phyloP scores from a whole-genome alignment of 2,888 invertebrate species.

The Eurois occulta region DNA sequence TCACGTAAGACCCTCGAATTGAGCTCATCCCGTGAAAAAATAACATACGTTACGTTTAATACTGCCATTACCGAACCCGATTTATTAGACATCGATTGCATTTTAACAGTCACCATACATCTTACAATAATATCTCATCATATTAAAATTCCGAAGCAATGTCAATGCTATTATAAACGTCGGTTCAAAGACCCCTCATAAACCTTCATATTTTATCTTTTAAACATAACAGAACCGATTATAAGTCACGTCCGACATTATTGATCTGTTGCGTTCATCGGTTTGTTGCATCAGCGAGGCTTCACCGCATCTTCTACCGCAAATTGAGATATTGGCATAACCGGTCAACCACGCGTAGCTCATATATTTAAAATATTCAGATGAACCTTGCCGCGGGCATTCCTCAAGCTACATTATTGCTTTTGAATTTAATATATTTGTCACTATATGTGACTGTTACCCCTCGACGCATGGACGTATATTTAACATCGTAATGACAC shows the following conservation, averaged over 20 bases:
- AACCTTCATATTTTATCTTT: conserved; percentile 59
- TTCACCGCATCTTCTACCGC: conserved; percentile 68
- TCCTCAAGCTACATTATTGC: conserved; percentile 35
- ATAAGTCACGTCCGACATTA: conserved; percentile 53
- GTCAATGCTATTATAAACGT: conserved; percentile 57
- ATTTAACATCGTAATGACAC: conserved; percentile 76
- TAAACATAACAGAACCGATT: conserved; percentile 53
- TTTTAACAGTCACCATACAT: conserved; percentile 50
- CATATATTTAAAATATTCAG: conserved; percentile 58
- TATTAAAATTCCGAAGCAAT: conserved; percentile 64
- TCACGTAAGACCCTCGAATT: conserved; percentile 37
- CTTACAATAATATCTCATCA: conserved; percentile 55
- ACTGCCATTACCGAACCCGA: conserved; percentile 44
- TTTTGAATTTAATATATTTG: conserved; percentile 52
- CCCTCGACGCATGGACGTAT: conserved; percentile 39
- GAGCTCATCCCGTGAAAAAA: conserved; percentile 43
- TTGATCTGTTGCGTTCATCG: conserved; percentile 59
- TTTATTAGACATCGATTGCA: conserved; percentile 53
- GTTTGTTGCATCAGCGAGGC: conserved; percentile 51
- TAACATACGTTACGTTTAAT: conserved; percentile 26
- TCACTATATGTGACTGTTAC: conserved; percentile 40
- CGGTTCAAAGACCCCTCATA: conserved; percentile 55
- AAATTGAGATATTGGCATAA: conserved; percentile 75
- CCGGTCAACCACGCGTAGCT: conserved; percentile 57
- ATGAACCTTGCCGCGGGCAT: conserved; percentile 35